Percentiles rank a stretch among this genome's conserved stretches.
Evolutionary conservation across 2,113 vertebrate species (phyloP).

Genomic region (Gambusia holbrooki): DNA sequence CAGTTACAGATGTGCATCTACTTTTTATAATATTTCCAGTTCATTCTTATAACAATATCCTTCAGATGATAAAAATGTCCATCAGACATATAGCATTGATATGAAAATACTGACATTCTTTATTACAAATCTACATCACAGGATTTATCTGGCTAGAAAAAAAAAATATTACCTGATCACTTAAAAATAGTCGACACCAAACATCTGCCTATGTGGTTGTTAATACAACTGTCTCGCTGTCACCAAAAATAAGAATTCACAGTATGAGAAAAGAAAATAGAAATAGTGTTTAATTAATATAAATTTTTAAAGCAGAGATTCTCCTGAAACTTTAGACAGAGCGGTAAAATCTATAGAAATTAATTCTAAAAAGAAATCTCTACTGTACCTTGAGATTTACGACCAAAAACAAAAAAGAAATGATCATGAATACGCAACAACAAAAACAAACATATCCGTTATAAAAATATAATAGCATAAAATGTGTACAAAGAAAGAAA

Average conservation of each 20-base stretch:
- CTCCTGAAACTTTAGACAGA: constrained; percentile 32
- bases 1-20: constrained; percentile 72
- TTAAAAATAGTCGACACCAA: constrained; percentile 48
- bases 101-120: constrained; percentile 85
- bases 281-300: constrained; percentile 16
- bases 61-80: constrained; percentile 80
- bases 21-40: constrained; percentile 65
- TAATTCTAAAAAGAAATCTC: constrained; percentile 38
- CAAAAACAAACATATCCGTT: constrained; percentile 1
- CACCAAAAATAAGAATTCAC: constrained; percentile 74
- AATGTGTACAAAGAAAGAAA: constrained; percentile 54
- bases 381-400: constrained; percentile 42
- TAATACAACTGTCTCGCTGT: constrained; percentile 50
- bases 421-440: constrained; percentile 40
- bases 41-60: constrained; percentile 73
- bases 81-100: constrained; percentile 72
- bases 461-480: constrained; percentile 63
- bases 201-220: constrained; percentile 56
- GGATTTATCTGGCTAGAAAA: constrained; percentile 76
- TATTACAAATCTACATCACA: constrained; percentile 83
- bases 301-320: constrained; percentile 14
- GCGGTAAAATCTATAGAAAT: constrained; percentile 43
- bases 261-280: constrained; percentile 67
- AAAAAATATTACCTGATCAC: constrained; percentile 61
- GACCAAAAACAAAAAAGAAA: constrained; percentile 29